Conservation (phyloP, 2,113 vertebrate species). For the Lophochroa leadbeateri region DNA sequence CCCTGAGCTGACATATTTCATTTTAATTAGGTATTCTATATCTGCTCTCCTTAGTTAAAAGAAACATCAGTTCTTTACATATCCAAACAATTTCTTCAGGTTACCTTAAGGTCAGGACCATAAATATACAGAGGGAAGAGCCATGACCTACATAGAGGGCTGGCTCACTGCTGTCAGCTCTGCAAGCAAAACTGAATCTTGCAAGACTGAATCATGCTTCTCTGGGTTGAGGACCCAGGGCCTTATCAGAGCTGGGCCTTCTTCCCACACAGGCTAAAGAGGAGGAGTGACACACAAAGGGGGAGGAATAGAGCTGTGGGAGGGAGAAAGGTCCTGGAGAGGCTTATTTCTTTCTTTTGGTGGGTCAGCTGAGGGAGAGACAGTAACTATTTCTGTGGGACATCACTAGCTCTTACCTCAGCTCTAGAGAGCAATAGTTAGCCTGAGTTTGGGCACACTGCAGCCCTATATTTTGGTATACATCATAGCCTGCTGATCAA, state of each 20-base stretch:
- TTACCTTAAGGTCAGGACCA: slow-evolving; percentile 24
- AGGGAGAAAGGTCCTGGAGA: neutral
- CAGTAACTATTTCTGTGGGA: neutral
- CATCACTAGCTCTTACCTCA: neutral
- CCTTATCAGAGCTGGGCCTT: neutral
- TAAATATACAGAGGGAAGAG: neutral
- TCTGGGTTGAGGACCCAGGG: neutral
- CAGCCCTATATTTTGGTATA: neutral
- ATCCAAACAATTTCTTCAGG: neutral
- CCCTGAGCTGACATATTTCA: slow-evolving; percentile 24
- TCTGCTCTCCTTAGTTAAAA: slow-evolving; percentile 19
- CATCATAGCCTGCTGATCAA: neutral
- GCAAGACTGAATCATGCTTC: neutral
- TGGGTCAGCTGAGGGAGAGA: neutral
- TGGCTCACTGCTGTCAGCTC: neutral
- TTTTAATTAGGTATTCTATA: slow-evolving; percentile 39
- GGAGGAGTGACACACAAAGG: neutral
- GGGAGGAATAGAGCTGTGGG: neutral
- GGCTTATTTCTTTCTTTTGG: neutral
- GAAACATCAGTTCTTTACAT: neutral
- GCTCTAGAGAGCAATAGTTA: neutral
- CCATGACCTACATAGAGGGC: neutral
- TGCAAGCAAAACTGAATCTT: neutral
- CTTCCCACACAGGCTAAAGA: neutral
- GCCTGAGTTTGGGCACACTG: neutral